A percentile compares a stretch with the other conserved stretches of the same genome.
Conservation (phyloP, 2,888 invertebrate genomes). For the Diarsia mendica region DNA sequence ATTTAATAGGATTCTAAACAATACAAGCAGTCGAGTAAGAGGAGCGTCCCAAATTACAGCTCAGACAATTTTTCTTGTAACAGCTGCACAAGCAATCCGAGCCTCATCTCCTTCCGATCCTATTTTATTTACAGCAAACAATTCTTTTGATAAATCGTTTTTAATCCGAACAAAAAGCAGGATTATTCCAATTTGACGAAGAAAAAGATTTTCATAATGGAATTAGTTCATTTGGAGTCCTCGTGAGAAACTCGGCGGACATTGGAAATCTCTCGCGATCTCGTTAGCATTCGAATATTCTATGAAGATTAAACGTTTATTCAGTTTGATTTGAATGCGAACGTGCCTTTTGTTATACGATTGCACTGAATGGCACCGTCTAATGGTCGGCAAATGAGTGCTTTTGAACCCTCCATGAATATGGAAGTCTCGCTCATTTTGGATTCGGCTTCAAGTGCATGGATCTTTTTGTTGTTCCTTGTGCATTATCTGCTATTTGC, state of each 20-base stretch:
- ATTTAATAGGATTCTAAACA: slow-evolving; percentile 49
- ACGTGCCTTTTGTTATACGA: slow-evolving; percentile 64
- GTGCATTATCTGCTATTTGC: slow-evolving; percentile 18
- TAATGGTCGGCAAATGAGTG: slow-evolving; percentile 66
- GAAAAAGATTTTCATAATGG: slow-evolving; percentile 72
- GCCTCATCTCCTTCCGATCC: slow-evolving; percentile 62
- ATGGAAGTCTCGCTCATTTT: slow-evolving; percentile 53
- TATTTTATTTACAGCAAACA: slow-evolving; percentile 70
- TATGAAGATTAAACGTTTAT: slow-evolving; percentile 69
- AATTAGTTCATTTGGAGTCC: slow-evolving; percentile 69
- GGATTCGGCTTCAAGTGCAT: slow-evolving; percentile 47
- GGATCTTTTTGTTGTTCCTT: slow-evolving; percentile 31
- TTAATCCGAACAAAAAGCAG: slow-evolving; percentile 73
- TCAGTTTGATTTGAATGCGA: slow-evolving; percentile 66
- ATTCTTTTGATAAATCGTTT: slow-evolving; percentile 75
- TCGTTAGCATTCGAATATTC: slow-evolving; percentile 71
- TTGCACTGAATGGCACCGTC: slow-evolving; percentile 63
- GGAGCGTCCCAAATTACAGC: slow-evolving; percentile 43
- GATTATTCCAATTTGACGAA: slow-evolving; percentile 68
- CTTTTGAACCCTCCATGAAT: slow-evolving; percentile 58
- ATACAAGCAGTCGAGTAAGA: slow-evolving; percentile 20
- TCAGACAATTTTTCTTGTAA: slow-evolving; percentile 65
- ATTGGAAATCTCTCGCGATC: slow-evolving; percentile 67
- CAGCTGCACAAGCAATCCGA: slow-evolving; percentile 66
- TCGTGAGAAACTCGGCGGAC: slow-evolving; percentile 59